A percentile compares a stretch with the other conserved stretches of the same genome.
Conservation (phyloP, 2,797 vertebrate species). For the Typhlichthys subterraneus region DNA sequence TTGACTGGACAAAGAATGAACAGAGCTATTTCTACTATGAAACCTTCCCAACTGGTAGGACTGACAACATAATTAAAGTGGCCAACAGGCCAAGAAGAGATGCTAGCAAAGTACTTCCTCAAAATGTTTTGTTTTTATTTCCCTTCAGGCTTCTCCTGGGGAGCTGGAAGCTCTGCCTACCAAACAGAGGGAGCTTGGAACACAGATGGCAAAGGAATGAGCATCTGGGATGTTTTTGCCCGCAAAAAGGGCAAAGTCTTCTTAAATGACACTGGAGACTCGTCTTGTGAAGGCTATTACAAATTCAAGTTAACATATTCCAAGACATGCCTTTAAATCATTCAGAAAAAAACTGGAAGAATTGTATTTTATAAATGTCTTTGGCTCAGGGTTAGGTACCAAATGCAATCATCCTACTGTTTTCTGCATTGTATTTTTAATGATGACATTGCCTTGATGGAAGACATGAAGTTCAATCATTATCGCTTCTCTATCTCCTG, state of each 20-base stretch:
- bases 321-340: background rate
- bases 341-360: background rate
- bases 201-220: conserved; percentile 87
- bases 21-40: conserved; percentile 86
- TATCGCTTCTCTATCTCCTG: conserved; percentile 92
- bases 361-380: background rate
- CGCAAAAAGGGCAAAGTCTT: conserved; percentile 81
- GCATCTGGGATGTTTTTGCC: conserved; percentile 90
- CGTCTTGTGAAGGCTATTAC: conserved; percentile 87
- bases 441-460: conserved; percentile 87
- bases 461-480: conserved; percentile 86
- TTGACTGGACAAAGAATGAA: conserved; percentile 83
- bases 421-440: conserved; percentile 45
- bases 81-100: background rate
- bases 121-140: background rate
- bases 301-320: conserved; percentile 80
- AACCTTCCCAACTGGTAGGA: conserved; percentile 86
- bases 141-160: conserved; percentile 87
- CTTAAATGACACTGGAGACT: conserved; percentile 83
- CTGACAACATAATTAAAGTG: background rate
- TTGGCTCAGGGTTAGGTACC: background rate
- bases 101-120: background rate
- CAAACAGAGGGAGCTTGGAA: conserved; percentile 94
- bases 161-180: conserved; percentile 89
- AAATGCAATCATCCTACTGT: background rate